These are phyloP conservation scores for Phylloscopus collybita DNA, from an alignment of 2,797 vertebrate species.

Conservation along the genomic window DNA sequence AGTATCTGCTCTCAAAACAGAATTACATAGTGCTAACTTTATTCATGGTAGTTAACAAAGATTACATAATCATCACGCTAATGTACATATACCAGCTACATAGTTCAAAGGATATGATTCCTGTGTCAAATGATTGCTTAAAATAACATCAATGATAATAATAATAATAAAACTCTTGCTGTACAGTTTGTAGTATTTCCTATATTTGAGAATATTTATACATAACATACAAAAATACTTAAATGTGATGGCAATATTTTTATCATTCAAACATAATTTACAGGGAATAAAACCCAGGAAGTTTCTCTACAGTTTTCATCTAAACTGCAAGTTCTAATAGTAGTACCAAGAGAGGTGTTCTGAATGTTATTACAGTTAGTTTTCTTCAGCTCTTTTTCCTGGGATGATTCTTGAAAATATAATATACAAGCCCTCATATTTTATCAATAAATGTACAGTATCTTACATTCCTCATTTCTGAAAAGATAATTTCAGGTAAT, in stretches of 20 bases:
- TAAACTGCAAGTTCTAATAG: conserved; percentile 30
- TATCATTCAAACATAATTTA: conserved; percentile 56
- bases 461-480: conserved; percentile 61
- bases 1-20: background rate
- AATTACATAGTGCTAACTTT: background rate
- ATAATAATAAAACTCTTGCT: conserved; percentile 52
- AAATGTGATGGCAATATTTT: conserved; percentile 51
- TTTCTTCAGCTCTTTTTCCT: background rate
- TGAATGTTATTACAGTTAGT: conserved; percentile 5
- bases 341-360: conserved; percentile 2
- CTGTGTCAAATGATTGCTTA: conserved; percentile 76
- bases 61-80: conserved; percentile 55
- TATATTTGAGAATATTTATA: conserved; percentile 68
- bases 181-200: conserved; percentile 62
- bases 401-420: conserved; percentile 40
- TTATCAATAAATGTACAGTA: conserved; percentile 55
- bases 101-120: conserved; percentile 83
- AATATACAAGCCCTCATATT: conserved; percentile 32
- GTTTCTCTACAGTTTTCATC: conserved; percentile 48
- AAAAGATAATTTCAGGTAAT: conserved; percentile 6
- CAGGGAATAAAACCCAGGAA: conserved; percentile 15
- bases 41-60: conserved; percentile 6
- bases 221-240: conserved; percentile 70
- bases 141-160: conserved; percentile 35
- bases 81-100: conserved; percentile 51